Evolutionary conservation across 2,113 vertebrate species (phyloP), one percentile per base, ranked within the genome.

Genomic region (Piprites chloris): DNA sequence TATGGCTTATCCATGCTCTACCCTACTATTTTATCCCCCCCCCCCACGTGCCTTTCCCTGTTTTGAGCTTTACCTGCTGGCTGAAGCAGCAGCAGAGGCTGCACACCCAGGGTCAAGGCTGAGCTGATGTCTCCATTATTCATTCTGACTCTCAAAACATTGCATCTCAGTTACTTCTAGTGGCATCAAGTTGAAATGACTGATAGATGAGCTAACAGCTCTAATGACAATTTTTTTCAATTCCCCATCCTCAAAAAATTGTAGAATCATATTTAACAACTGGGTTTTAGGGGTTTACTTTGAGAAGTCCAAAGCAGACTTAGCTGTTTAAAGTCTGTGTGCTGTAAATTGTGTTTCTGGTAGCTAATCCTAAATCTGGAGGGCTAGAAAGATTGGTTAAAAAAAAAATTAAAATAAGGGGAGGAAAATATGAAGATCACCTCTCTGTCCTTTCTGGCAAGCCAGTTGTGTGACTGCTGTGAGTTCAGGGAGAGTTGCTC

Each of bases 1-100:
- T 78, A 88, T 82, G 81, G 50, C 63, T 91, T 90, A 91, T 95
- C 95, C 80, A 58, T 82, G 74, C 76, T 90, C 22, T 67, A 8
- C 9, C 7, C 67, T 68, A 61, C 49, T 68, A 15, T 67, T 56
- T 63, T 85, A 61, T 35, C 30, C 17, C 5, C 5, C 8, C 22
- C 30, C 3, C 26, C 13, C 6, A 0, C 12, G n/a, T 74, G 65
- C 49, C 28, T 78, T 63, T 85, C n/a, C 39, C 58, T 69, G 69
- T 41, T 44, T 58, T 86, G 87, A 90, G 79, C 42, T 74, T 84
- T 94, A 90, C 86, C 87, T 90, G 50, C 52, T 35, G 52, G 33
- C 44, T 55, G 72, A 30, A 67, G 74, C 63, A 62, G 78, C 46
- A 66, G 52, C 0, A 0, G 35, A 56, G 56, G 18, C 33, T 49